These are phyloP conservation scores for Acrossocheilus wenchowensis DNA, from an alignment of 2,797 vertebrate species.

Conservation along the genomic window DNA sequence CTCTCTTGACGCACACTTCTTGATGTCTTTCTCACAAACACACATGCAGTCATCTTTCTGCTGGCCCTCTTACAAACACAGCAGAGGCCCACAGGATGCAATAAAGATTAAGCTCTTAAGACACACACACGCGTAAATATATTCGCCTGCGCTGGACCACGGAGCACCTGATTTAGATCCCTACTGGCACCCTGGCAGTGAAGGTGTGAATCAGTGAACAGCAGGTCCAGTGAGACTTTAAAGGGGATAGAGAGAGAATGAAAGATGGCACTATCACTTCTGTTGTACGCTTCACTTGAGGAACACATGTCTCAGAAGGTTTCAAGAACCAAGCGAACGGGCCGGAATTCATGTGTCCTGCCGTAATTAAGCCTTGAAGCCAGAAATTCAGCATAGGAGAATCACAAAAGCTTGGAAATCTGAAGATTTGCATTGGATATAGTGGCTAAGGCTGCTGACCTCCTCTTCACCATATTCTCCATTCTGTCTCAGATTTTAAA, in stretches of 20 bases:
- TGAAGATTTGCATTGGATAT: background rate
- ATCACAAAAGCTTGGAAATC: background rate
- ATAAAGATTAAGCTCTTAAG: constrained; percentile 1
- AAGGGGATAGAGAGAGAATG: background rate
- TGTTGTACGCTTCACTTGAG: constrained; percentile 1
- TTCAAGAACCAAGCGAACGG: background rate
- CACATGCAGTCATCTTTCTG: background rate
- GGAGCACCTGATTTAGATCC: constrained; percentile 37
- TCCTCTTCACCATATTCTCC: background rate
- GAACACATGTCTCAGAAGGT: constrained; percentile 1
- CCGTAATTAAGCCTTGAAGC: background rate
- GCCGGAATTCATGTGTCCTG: background rate
- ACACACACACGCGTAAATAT: background rate
- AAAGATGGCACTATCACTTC: constrained; percentile 2
- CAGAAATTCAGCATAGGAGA: background rate
- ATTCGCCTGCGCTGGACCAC: background rate
- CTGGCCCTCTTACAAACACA: background rate
- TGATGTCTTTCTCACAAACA: constrained; percentile 22
- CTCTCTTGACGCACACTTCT: constrained; percentile 11
- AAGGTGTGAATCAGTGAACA: constrained; percentile 62
- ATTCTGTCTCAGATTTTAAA: too few relatives aligned
- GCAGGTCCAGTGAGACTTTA: constrained; percentile 24
- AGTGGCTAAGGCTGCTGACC: background rate
- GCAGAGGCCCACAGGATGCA: background rate
- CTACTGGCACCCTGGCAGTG: constrained; percentile 47